Conservation (phyloP, 2,797 vertebrate genomes). For the Etheostoma nigrum region DNA sequence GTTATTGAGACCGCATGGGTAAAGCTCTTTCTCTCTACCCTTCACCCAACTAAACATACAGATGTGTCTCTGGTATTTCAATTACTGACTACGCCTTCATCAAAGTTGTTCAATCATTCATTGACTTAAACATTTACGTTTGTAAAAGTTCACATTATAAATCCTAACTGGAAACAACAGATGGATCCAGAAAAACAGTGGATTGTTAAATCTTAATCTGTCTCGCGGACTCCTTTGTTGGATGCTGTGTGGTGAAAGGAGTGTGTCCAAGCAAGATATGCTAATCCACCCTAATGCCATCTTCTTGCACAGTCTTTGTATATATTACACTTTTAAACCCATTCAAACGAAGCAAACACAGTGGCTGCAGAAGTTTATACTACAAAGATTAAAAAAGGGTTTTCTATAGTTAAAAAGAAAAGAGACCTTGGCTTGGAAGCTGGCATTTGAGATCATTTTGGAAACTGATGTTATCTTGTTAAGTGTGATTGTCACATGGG, state of each 20-base stretch:
- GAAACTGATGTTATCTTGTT: slow-evolving; percentile 44
- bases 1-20: slow-evolving; percentile 75
- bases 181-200: slow-evolving; percentile 53
- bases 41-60: slow-evolving; percentile 72
- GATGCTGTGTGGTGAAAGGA: slow-evolving; percentile 26
- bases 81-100: slow-evolving; percentile 47
- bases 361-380: slow-evolving; percentile 21
- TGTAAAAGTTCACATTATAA: slow-evolving; percentile 71
- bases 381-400: slow-evolving; percentile 23
- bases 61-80: slow-evolving; percentile 69
- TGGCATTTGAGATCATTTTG: slow-evolving; percentile 39
- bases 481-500: slow-evolving; percentile 47
- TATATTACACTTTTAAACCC: slow-evolving; percentile 47
- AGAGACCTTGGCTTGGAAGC: slow-evolving; percentile 12
- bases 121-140: slow-evolving; percentile 80
- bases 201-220: slow-evolving; percentile 55
- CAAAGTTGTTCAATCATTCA: slow-evolving; percentile 76
- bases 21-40: slow-evolving; percentile 59
- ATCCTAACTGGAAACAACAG: slow-evolving; percentile 67
- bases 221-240: slow-evolving; percentile 23
- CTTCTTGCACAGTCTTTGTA: slow-evolving; percentile 25
- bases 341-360: slow-evolving; percentile 25
- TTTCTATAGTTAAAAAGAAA: slow-evolving; percentile 23
- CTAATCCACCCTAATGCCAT: slow-evolving; percentile 33
- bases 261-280: slow-evolving; percentile 20